Evolutionary conservation across 2,888 invertebrate species (phyloP).

Genomic region (Oscheius sp.): DNA sequence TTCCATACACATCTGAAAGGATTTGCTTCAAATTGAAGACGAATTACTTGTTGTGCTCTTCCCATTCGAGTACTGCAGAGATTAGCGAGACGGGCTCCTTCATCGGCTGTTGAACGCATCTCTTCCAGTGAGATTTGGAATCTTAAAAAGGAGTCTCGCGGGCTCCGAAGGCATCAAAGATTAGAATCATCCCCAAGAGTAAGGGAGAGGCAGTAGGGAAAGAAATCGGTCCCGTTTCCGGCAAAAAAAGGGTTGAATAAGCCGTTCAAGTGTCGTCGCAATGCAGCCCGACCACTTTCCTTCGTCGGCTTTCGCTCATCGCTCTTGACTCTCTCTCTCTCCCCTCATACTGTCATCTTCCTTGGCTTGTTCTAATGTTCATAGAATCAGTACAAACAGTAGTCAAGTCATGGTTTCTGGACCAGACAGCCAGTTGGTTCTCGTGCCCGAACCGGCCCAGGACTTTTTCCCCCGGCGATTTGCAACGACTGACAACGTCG

Average conservation of each 20-base stretch:
- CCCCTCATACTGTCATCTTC: neutral
- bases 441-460: neutral
- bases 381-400: neutral
- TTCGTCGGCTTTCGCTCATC: neutral
- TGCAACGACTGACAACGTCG: slow-evolving; percentile 2
- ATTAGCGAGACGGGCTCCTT: slow-evolving; percentile 51
- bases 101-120: slow-evolving; percentile 41
- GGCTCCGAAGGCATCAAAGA: no score
- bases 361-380: neutral
- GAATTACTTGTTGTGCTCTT: slow-evolving; percentile 42
- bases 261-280: neutral
- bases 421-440: neutral
- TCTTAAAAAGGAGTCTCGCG: slow-evolving; percentile 37
- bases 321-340: neutral
- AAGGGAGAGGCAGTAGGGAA: no score
- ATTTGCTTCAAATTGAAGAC: neutral
- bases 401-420: no score
- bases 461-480: neutral
- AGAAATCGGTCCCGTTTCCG: no score
- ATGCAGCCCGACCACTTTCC: neutral
- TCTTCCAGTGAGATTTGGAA: slow-evolving; percentile 41
- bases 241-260: neutral
- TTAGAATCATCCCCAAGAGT: no score
- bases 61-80: slow-evolving; percentile 56
- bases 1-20: slow-evolving; percentile 49